Base-by-base conservation (phyloP, 2,888 invertebrate species). In the Ametastegia equiseti region DNA sequence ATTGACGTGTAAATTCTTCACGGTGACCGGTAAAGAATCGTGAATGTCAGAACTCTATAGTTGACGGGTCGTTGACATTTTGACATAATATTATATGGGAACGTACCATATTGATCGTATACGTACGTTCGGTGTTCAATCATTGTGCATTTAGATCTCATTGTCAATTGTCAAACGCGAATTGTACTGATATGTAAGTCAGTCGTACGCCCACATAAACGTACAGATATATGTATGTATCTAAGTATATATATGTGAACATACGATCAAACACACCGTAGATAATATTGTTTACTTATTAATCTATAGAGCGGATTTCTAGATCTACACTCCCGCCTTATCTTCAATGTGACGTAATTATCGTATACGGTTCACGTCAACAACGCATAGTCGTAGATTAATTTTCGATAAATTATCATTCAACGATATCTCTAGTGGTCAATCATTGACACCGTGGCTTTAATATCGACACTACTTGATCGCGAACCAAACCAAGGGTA, bases 221-320 rank as follows among this genome's bases (percentile, higher is more conserved):
- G n/a, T n/a, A n/a, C n/a, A n/a, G n/a, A n/a, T n/a, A n/a, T n/a
- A n/a, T n/a, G n/a, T n/a, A n/a, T n/a, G n/a, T n/a, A n/a, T n/a
- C n/a, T n/a, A n/a, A n/a, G n/a, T n/a, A n/a, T n/a, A n/a, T n/a
- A n/a, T n/a, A n/a, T n/a, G n/a, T n/a, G 30, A 71, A 7, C 13
- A 47, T 27, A 71, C 50, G 42, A 39, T 39, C 6, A 15, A 42
- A 60, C 1, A 57, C 23, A 60, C 23, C 27, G 30, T 15, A 54
- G 50, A 60, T 60, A 42, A 42, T 63, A 78, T 30, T 78, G 78
- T 78, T 78, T 78, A 63, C 78, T 11, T 60, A 78, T 78, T 78
- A 63, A 78, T 78, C 78, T 42, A 30, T 5, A n/a, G n/a, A 47
- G 23, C n/a, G 27, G 60, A 78, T 60, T 60, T 57, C 27, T 78